These are phyloP conservation scores for Epinotia demarniana DNA, from an alignment of 2,888 invertebrate species.

Conservation along the genomic window DNA sequence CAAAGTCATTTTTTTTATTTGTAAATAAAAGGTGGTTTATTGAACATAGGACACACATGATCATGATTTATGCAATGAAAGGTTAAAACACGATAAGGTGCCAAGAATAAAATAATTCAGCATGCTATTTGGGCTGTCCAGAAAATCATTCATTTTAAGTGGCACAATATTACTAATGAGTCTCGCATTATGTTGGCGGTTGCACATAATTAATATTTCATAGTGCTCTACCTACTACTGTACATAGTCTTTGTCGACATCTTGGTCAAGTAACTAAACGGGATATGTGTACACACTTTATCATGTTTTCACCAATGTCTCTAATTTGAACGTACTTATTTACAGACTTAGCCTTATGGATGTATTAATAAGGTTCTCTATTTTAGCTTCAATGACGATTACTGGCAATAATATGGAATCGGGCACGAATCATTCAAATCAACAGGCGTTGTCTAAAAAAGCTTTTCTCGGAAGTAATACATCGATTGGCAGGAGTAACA, in stretches of 20 bases:
- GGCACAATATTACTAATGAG: slow-evolving; percentile 42
- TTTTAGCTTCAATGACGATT: slow-evolving; percentile 90
- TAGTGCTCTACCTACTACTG: slow-evolving; percentile 31
- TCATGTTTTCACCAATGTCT: slow-evolving; percentile 65
- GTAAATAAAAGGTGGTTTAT: slow-evolving; percentile 70
- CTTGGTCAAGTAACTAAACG: slow-evolving; percentile 45
- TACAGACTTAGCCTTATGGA: slow-evolving; percentile 30
- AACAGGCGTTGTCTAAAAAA: slow-evolving; percentile 79
- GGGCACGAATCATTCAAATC: slow-evolving; percentile 75
- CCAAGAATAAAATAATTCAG: slow-evolving; percentile 56
- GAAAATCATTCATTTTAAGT: slow-evolving; percentile 31
- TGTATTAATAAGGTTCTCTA: slow-evolving; percentile 42
- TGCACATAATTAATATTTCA: slow-evolving; percentile 41
- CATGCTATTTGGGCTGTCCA: slow-evolving; percentile 58
- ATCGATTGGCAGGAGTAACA: slow-evolving; percentile 76
- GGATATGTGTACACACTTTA: slow-evolving; percentile 61
- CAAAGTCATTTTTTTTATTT: slow-evolving; percentile 72
- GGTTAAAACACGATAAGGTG: slow-evolving; percentile 76
- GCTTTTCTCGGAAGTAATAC: slow-evolving; percentile 82
- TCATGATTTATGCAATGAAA: slow-evolving; percentile 44
- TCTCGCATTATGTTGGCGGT: slow-evolving; percentile 31
- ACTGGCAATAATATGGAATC: slow-evolving; percentile 86
- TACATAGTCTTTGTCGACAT: slow-evolving; percentile 60
- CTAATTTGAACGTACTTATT: slow-evolving; percentile 32
- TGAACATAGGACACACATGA: slow-evolving; percentile 16